Evolutionary conservation across 1,140 invertebrate genomes (phyloP).

Genomic region (Cherax destructor): DNA sequence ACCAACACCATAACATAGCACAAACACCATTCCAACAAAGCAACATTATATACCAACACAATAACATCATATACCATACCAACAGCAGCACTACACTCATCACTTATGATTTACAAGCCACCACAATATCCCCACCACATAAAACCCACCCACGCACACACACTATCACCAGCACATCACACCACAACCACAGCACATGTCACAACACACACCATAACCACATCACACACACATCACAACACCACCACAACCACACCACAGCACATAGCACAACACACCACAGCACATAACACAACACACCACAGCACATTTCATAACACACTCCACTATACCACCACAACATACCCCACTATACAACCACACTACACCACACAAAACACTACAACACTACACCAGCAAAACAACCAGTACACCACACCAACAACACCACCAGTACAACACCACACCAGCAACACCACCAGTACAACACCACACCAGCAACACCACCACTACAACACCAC

Average conservation of each 20-base stretch:
- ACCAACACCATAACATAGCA: too few species aligned
- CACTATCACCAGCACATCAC: too few species aligned
- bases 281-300: background rate
- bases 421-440: background rate
- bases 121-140: too few species aligned
- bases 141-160: too few species aligned
- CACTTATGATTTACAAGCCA: too few species aligned
- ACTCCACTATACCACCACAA: background rate
- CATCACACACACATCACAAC: background rate
- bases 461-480: background rate
- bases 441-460: background rate
- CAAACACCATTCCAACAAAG: too few species aligned
- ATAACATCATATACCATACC: too few species aligned
- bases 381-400: background rate
- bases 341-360: background rate
- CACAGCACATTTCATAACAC: background rate
- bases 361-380: background rate
- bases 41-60: too few species aligned
- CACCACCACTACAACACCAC: background rate
- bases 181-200: too few species aligned
- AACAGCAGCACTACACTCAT: too few species aligned
- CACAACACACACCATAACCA: too few species aligned
- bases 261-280: background rate
- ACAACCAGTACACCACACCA: background rate
- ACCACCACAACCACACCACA: background rate